phyloP scores from a whole-genome alignment of 92 coral and sea anemone genomes.

The Parazoanthus atlanticus region DNA sequence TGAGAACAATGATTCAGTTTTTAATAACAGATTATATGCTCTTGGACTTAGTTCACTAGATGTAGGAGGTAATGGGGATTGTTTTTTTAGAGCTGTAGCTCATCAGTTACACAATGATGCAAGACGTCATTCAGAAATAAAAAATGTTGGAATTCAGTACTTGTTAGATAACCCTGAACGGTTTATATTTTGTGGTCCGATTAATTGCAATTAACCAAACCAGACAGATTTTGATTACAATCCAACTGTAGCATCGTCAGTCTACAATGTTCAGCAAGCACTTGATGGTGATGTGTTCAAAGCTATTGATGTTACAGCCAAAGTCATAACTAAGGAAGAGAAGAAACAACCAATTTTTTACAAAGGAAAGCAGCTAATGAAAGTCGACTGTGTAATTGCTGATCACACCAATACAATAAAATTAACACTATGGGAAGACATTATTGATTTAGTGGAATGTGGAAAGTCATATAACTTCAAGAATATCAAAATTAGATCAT shows the following conservation, averaged over 20 bases:
- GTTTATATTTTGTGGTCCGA: no score
- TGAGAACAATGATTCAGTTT: no score
- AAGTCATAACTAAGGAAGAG: slow-evolving; percentile 58
- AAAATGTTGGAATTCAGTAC: no score
- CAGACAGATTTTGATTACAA: slow-evolving; percentile 52
- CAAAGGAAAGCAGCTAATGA: slow-evolving; percentile 64
- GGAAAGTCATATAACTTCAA: slow-evolving; percentile 62
- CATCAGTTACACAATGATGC: no score
- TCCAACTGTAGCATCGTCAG: slow-evolving; percentile 55
- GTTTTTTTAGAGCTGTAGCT: no score
- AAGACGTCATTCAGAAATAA: no score
- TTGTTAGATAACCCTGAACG: no score
- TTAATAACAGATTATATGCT: no score
- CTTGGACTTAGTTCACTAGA: no score
- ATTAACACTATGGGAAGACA: slow-evolving; percentile 67
- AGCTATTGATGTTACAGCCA: slow-evolving; percentile 64
- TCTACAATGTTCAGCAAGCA: slow-evolving; percentile 62
- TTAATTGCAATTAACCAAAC: no score
- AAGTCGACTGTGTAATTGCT: slow-evolving; percentile 62
- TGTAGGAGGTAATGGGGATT: no score
- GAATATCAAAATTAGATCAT: slow-evolving; percentile 61
- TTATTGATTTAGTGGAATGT: slow-evolving; percentile 58
- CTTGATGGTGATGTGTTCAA: slow-evolving; percentile 58
- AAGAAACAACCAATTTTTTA: slow-evolving; percentile 58
- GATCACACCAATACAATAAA: slow-evolving; percentile 63